A percentile compares a stretch with the other conserved stretches of the same genome.
These are phyloP conservation scores for Drosophila albomicans DNA, from an alignment of 1,140 invertebrate species.

Conservation along the genomic window DNA sequence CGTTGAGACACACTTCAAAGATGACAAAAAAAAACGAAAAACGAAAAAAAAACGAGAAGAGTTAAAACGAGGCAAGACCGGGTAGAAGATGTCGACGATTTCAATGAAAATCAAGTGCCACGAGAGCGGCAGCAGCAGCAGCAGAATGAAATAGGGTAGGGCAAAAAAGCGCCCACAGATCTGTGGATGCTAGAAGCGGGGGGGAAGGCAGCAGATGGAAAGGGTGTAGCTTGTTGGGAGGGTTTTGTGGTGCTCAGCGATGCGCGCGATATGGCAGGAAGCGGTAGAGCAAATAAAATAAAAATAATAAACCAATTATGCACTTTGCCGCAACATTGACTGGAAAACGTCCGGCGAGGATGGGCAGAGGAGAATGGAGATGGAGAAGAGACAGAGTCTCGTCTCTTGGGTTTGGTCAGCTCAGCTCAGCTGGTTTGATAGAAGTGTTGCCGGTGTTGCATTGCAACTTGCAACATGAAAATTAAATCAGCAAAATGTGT, in stretches of 20 bases:
- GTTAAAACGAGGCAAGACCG: constrained; percentile 29
- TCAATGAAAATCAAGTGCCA: constrained; percentile 79
- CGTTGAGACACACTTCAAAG: constrained; percentile 76
- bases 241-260: constrained; percentile 64
- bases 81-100: constrained; percentile 45
- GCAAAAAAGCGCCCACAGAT: constrained; percentile 55
- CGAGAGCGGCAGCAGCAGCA: constrained; percentile 43
- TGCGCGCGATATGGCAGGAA: constrained; percentile 81
- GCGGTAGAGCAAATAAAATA: constrained; percentile 74
- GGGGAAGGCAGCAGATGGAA: background rate
- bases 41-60: background rate
- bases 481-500: constrained; percentile 82
- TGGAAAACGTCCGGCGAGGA: constrained; percentile 17
- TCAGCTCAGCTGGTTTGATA: constrained; percentile 63
- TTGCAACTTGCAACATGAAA: constrained; percentile 65
- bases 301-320: constrained; percentile 83
- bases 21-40: constrained; percentile 64
- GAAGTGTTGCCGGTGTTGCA: constrained; percentile 56
- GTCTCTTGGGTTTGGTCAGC: constrained; percentile 43
- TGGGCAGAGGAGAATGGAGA: no score
- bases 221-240: constrained; percentile 19
- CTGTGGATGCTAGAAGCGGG: background rate
- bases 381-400: background rate
- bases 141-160: constrained; percentile 58
- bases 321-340: constrained; percentile 83